Conservation (phyloP, 2,797 vertebrate species). For the Bufotes viridis region DNA sequence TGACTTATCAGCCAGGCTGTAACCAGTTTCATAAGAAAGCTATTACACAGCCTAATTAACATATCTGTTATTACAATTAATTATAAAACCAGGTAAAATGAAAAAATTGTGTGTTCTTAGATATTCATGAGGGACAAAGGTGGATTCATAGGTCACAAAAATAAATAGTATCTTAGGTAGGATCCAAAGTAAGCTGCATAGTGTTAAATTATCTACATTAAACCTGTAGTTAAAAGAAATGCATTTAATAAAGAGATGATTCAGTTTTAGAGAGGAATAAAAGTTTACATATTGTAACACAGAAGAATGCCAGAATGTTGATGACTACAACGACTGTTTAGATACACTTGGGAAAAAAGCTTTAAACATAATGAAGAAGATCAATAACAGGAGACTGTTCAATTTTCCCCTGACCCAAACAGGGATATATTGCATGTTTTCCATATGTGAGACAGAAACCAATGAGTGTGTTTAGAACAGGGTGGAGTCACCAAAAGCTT, state of each 20-base stretch:
- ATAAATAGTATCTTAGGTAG: not conserved
- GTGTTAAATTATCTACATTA: constrained; percentile 18
- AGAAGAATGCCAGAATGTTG: constrained; percentile 10
- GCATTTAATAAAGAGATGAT: not conserved
- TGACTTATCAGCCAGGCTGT: too few species aligned
- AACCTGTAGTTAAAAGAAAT: not conserved
- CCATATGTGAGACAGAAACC: constrained; percentile 43
- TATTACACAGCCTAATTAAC: too few species aligned
- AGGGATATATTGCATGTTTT: constrained; percentile 39
- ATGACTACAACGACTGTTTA: constrained; percentile 19
- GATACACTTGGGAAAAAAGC: constrained; percentile 37
- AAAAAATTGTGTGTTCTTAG: not conserved
- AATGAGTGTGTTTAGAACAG: constrained; percentile 34
- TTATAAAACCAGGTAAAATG: not conserved
- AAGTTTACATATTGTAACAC: constrained; percentile 19
- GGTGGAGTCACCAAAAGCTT: constrained; percentile 23
- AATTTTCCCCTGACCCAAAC: constrained; percentile 24
- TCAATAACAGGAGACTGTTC: constrained; percentile 40
- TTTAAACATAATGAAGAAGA: constrained; percentile 13
- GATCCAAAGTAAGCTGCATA: constrained; percentile 18
- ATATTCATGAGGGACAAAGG: not conserved
- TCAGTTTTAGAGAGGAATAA: not conserved
- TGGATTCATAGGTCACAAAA: constrained; percentile 16
- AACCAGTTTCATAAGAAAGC: too few species aligned
- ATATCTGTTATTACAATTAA: too few species aligned